Evolutionary conservation across 92 coral and sea anemone species (phyloP).

Genomic region (Zoanthus sociatus): DNA sequence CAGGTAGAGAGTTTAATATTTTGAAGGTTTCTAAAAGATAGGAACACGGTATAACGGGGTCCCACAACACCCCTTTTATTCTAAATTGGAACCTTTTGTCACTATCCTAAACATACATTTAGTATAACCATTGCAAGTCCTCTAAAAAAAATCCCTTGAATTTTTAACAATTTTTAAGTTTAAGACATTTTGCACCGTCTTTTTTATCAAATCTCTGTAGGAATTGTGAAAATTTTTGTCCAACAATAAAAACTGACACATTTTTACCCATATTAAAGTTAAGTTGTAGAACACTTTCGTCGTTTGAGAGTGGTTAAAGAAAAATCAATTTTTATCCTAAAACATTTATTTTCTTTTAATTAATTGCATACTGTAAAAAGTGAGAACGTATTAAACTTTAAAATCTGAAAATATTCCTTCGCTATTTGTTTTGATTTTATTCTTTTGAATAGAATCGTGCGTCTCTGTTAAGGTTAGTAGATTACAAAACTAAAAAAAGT

Average conservation of each 20-base stretch:
- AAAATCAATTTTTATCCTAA: background rate
- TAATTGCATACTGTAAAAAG: background rate
- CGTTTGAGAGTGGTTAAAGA: background rate
- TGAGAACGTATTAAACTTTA: background rate
- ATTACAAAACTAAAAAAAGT: no score
- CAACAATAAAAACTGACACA: background rate
- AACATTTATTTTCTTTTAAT: background rate
- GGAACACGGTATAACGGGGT: background rate
- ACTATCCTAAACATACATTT: background rate
- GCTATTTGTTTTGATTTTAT: background rate
- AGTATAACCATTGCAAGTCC: background rate
- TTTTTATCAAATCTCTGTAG: slow-evolving; percentile 22
- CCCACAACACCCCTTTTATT: background rate
- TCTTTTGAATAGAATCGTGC: background rate
- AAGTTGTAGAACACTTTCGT: background rate
- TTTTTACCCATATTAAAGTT: background rate
- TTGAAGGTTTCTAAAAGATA: background rate
- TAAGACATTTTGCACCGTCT: background rate
- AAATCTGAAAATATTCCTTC: background rate
- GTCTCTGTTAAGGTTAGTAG: no score
- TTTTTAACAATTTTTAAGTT: slow-evolving; percentile 18
- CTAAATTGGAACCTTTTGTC: no score
- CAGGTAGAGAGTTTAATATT: no score
- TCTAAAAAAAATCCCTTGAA: background rate
- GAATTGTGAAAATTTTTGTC: background rate